Conservation (phyloP, 2,113 vertebrate species). For the Pheucticus melanocephalus region DNA sequence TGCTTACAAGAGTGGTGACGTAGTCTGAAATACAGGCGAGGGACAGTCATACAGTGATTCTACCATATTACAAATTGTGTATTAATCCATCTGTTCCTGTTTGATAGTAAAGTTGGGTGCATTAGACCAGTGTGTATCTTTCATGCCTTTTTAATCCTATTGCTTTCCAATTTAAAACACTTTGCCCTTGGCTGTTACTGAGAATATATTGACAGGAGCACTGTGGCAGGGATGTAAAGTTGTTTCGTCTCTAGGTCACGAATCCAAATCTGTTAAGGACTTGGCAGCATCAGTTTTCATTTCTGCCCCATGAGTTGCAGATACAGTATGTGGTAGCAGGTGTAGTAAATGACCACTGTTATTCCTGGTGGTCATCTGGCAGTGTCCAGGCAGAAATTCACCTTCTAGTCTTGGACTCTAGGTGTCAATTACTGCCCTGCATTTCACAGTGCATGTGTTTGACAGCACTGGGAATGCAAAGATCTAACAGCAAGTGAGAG, state of each 20-base stretch:
- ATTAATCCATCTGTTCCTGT: neutral
- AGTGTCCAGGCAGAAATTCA: neutral
- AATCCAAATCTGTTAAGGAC: neutral
- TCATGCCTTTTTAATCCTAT: neutral
- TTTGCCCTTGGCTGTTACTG: neutral
- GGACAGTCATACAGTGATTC: neutral
- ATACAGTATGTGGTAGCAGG: neutral
- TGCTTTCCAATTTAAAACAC: neutral
- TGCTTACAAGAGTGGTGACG: neutral
- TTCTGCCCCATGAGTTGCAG: neutral
- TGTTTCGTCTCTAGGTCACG: neutral
- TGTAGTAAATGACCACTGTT: neutral
- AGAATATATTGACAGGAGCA: neutral
- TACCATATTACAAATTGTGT: neutral
- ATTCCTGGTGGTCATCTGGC: neutral
- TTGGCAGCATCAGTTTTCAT: neutral
- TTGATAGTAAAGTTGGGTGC: neutral
- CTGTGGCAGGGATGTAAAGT: neutral
- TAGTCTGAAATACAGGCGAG: neutral
- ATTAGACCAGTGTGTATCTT: neutral
- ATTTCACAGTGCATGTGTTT: neutral
- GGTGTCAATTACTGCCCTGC: neutral
- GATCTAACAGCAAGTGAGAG: neutral
- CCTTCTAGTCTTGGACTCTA: neutral
- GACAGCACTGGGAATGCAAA: neutral